phyloP scores from a whole-genome alignment of 2,113 vertebrate genomes.

The Archocentrus centrarchus region DNA sequence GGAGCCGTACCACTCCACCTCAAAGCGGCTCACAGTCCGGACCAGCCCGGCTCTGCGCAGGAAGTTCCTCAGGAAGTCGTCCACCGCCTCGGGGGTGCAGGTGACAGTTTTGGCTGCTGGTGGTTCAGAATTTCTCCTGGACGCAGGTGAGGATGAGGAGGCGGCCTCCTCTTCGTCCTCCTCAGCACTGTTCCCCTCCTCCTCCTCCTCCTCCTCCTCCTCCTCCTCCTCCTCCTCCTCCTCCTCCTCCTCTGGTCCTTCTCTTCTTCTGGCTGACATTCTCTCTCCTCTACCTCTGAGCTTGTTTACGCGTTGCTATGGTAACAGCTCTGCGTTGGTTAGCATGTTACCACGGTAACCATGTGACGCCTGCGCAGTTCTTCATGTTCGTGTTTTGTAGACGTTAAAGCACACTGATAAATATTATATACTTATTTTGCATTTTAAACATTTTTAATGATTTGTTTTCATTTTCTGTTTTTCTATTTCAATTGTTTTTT shows the following conservation, averaged over 20 bases:
- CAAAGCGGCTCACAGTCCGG: slow-evolving; percentile 89
- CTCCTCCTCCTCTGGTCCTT: not conserved
- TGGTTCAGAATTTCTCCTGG: slow-evolving; percentile 25
- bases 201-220: not conserved
- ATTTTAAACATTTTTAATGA: not conserved
- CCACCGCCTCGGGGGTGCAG: slow-evolving; percentile 82
- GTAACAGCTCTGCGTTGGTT: slow-evolving; percentile 3
- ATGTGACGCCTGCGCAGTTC: not conserved
- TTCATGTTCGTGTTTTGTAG: not conserved
- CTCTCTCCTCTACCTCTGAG: not conserved
- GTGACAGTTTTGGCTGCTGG: not conserved
- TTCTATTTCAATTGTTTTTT: not conserved
- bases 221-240: not conserved
- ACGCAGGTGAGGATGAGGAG: slow-evolving; percentile 16
- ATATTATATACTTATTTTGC: not conserved
- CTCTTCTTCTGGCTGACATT: slow-evolving; percentile 8
- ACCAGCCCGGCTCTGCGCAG: slow-evolving; percentile 86
- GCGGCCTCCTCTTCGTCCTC: slow-evolving; percentile 47
- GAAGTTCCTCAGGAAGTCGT: slow-evolving; percentile 93
- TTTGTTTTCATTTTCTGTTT: not conserved
- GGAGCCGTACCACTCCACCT: slow-evolving; percentile 90
- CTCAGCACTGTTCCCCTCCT: not conserved
- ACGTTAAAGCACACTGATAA: not conserved
- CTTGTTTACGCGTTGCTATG: slow-evolving; percentile 37
- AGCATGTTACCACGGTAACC: not conserved